Evolutionary conservation across 2,888 invertebrate species (phyloP).

Genomic region (Agonopterix subpropinquella): DNA sequence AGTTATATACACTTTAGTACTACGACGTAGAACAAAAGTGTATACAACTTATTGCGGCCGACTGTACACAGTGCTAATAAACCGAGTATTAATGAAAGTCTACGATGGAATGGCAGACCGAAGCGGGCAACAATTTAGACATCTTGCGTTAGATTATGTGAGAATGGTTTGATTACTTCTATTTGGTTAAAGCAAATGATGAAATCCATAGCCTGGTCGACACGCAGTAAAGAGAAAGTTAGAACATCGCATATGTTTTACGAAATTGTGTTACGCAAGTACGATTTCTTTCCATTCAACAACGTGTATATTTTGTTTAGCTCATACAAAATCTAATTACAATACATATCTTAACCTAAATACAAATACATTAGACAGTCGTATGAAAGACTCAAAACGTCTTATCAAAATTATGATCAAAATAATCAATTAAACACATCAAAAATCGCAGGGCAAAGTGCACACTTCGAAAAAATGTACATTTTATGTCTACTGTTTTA

Average conservation of each 20-base stretch:
- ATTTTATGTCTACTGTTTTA: not conserved
- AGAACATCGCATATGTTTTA: not conserved
- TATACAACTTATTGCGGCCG: no score
- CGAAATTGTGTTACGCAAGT: not conserved
- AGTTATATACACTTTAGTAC: no score
- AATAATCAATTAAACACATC: conserved; percentile 39
- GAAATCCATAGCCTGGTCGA: no score
- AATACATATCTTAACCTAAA: conserved; percentile 38
- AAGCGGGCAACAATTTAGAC: no score
- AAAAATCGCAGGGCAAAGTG: conserved; percentile 35
- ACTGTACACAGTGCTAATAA: no score
- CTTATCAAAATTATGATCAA: not conserved
- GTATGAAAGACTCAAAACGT: conserved; percentile 16
- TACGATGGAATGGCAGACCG: no score
- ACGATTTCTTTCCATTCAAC: conserved; percentile 4
- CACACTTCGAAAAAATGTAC: conserved; percentile 18
- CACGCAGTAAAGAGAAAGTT: not conserved
- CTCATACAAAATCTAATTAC: conserved; percentile 69
- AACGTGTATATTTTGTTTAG: conserved; percentile 61
- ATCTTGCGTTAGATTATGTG: no score
- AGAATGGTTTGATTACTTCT: no score
- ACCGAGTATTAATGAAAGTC: no score
- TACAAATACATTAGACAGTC: conserved; percentile 51
- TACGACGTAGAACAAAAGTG: no score
- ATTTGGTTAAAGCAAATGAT: no score